Conservation (phyloP, 2,113 vertebrate species). For the Lathamus discolor region DNA sequence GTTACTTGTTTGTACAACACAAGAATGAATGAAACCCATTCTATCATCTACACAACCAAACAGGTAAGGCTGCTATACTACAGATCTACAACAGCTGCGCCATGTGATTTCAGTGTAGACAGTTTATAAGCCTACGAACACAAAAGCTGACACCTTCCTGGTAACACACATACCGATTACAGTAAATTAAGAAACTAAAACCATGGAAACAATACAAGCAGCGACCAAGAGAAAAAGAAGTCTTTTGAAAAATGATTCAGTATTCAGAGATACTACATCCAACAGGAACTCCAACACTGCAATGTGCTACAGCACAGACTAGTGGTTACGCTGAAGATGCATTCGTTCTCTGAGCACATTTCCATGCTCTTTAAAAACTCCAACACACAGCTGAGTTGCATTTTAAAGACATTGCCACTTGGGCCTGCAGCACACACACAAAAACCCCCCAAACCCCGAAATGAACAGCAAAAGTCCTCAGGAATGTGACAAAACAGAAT, state of each 20-base stretch:
- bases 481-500: background rate
- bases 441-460: background rate
- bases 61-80: no score
- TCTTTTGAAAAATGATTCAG: background rate
- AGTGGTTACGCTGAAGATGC: background rate
- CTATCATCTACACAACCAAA: background rate
- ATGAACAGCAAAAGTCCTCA: background rate
- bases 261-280: background rate
- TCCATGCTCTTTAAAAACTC: background rate
- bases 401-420: background rate
- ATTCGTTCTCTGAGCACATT: rapidly evolving
- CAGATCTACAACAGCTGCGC: background rate
- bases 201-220: background rate
- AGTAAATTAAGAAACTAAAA: background rate
- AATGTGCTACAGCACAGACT: background rate
- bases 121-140: background rate
- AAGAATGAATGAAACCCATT: background rate
- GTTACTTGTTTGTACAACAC: background rate
- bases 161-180: background rate
- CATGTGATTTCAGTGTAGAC: background rate
- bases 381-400: background rate
- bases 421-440: background rate
- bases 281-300: background rate
- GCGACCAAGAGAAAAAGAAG: background rate
- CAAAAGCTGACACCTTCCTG: background rate